A percentile compares a stretch with the other conserved stretches of the same genome.
Conservation (phyloP, 2,797 vertebrate genomes). For the Hippoglossus hippoglossus region DNA sequence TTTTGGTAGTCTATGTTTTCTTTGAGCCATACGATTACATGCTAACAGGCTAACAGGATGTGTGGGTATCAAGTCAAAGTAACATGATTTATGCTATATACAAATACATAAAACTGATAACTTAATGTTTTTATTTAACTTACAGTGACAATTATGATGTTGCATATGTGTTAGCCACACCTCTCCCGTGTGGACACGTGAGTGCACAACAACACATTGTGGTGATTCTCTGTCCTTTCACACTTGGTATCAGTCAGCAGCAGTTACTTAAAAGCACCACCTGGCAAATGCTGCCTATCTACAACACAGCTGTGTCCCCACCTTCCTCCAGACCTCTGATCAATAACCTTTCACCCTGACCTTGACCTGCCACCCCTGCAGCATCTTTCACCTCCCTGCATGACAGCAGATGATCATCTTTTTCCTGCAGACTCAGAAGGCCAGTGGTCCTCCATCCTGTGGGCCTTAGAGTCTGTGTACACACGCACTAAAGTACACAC, state of each 20-base stretch:
- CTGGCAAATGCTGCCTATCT: conserved; percentile 8
- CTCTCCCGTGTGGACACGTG: too few species aligned
- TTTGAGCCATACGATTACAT: too few species aligned
- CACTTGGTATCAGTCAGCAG: conserved; percentile 9
- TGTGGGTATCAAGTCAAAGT: too few species aligned
- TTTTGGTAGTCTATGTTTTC: too few species aligned
- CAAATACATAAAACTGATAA: too few species aligned
- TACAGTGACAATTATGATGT: too few species aligned
- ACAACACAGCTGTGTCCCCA: conserved; percentile 47
- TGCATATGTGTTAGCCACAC: too few species aligned
- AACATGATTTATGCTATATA: too few species aligned
- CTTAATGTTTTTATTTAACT: too few species aligned
- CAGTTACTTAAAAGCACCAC: conserved; percentile 25
- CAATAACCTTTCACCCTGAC: conserved; percentile 33
- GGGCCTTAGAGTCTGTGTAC: neutral
- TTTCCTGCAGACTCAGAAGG: conserved; percentile 36
- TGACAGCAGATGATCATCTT: conserved; percentile 37
- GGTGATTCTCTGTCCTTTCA: neutral
- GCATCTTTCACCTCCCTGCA: conserved; percentile 7
- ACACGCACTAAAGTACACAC: too few species aligned
- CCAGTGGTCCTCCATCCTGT: neutral
- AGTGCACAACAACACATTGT: neutral
- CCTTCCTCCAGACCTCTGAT: conserved; percentile 27
- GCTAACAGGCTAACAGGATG: too few species aligned
- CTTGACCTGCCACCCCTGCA: conserved; percentile 11